Conservation (phyloP, 2,888 invertebrate species). For the Allygus modestus region DNA sequence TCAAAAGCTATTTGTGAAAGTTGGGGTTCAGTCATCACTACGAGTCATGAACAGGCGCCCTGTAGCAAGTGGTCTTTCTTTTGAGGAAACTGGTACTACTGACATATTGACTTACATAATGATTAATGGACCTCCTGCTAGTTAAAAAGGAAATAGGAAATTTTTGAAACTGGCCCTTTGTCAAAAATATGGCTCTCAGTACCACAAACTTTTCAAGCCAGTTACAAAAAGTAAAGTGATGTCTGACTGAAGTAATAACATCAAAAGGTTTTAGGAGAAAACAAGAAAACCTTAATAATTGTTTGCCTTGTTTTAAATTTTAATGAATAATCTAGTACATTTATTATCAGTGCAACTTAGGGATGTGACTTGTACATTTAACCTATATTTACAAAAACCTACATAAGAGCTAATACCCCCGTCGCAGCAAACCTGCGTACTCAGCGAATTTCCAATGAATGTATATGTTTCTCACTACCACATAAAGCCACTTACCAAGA, state of each 20-base stretch:
- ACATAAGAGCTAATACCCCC: too few relatives aligned
- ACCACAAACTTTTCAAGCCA: slow-evolving; percentile 33
- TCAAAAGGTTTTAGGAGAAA: slow-evolving; percentile 37
- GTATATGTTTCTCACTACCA: too few relatives aligned
- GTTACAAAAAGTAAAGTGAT: slow-evolving; percentile 20
- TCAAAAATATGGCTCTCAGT: slow-evolving; percentile 22
- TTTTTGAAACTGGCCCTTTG: slow-evolving; percentile 15
- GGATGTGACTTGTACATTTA: too few relatives aligned
- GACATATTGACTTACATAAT: slow-evolving; percentile 27
- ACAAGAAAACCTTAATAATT: slow-evolving; percentile 18
- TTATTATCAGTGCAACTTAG: too few relatives aligned
- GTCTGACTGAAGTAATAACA: background rate
- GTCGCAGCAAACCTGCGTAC: too few relatives aligned
- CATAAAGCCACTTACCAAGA: too few relatives aligned
- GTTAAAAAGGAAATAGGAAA: slow-evolving; percentile 36
- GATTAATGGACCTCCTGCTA: slow-evolving; percentile 42
- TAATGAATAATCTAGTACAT: too few relatives aligned
- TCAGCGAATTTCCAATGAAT: too few relatives aligned
- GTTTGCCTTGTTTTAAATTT: background rate
- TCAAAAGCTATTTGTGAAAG: slow-evolving; percentile 59
- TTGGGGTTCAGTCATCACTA: slow-evolving; percentile 47
- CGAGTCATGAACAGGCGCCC: slow-evolving; percentile 46
- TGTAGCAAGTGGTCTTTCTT: slow-evolving; percentile 8
- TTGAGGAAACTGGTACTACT: slow-evolving; percentile 29
- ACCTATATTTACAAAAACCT: too few relatives aligned